phyloP scores from a whole-genome alignment of 1,140 invertebrate species.

The Brachionus manjavacas region DNA sequence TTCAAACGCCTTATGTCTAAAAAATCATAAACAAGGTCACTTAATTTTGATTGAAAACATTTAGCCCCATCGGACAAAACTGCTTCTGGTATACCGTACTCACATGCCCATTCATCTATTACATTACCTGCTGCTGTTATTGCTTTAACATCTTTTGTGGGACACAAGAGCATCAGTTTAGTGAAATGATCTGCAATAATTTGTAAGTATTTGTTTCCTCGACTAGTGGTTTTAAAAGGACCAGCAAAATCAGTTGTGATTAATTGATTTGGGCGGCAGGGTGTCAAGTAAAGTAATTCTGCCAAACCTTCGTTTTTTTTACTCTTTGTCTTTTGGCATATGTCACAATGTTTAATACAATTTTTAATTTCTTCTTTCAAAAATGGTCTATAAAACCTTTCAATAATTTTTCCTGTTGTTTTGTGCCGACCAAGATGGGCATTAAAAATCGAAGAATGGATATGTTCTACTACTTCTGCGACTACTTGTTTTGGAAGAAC shows the following conservation, averaged over 20 bases:
- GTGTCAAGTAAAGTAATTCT: neutral
- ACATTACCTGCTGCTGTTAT: constrained; percentile 50
- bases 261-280: neutral
- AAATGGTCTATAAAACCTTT: neutral
- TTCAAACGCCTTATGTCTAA: constrained; percentile 6
- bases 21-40: too few species aligned
- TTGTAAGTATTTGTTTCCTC: constrained; percentile 50
- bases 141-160: constrained; percentile 52
- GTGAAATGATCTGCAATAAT: constrained; percentile 53
- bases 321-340: constrained; percentile 19
- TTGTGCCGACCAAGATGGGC: neutral
- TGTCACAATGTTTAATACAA: neutral
- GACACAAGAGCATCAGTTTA: constrained; percentile 53
- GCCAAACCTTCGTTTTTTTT: neutral
- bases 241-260: constrained; percentile 44
- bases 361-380: neutral
- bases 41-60: neutral
- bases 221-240: constrained; percentile 43
- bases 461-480: neutral
- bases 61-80: neutral
- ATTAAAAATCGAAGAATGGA: neutral
- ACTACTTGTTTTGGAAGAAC: neutral
- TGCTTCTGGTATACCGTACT: constrained; percentile 50
- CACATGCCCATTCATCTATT: constrained; percentile 49
- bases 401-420: neutral